Evolutionary conservation across 2,113 vertebrate genomes (phyloP).

Genomic region (Rhinolophus sinicus): DNA sequence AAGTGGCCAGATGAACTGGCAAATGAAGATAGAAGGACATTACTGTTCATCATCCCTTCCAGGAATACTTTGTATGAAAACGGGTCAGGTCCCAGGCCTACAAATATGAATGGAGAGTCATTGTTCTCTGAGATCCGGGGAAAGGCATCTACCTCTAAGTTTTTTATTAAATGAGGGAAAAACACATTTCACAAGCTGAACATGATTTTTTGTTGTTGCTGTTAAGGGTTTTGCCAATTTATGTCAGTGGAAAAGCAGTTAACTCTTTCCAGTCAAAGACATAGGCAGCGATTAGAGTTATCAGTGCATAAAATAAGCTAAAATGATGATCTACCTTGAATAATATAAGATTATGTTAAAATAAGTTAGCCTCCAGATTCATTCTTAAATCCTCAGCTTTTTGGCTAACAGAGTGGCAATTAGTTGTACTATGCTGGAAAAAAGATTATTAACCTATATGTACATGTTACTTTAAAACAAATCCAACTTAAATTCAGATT

Average conservation of each 20-base stretch:
- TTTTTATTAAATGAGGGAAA: conserved; percentile 53
- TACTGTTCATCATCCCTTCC: background rate
- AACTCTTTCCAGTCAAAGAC: conserved; percentile 2
- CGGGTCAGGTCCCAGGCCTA: background rate
- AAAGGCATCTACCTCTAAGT: background rate
- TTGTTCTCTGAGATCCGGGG: conserved; percentile 39
- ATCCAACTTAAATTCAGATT: conserved; percentile 14
- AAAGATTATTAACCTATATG: background rate
- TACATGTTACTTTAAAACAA: background rate
- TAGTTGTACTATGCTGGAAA: background rate
- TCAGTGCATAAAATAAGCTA: background rate
- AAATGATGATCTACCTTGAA: background rate
- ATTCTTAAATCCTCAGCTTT: background rate
- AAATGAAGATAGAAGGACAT: background rate
- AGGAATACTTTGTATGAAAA: background rate
- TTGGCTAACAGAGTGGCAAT: background rate
- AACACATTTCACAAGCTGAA: background rate
- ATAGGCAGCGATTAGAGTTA: background rate
- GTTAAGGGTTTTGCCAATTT: background rate
- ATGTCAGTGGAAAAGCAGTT: background rate
- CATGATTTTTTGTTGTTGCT: background rate
- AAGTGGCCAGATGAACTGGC: background rate
- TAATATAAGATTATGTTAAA: background rate
- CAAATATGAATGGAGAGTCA: conserved; percentile 1
- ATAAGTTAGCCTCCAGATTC: background rate